These are phyloP conservation scores for Ooceraea biroi DNA, from an alignment of 1,140 invertebrate species.

Conservation along the genomic window DNA sequence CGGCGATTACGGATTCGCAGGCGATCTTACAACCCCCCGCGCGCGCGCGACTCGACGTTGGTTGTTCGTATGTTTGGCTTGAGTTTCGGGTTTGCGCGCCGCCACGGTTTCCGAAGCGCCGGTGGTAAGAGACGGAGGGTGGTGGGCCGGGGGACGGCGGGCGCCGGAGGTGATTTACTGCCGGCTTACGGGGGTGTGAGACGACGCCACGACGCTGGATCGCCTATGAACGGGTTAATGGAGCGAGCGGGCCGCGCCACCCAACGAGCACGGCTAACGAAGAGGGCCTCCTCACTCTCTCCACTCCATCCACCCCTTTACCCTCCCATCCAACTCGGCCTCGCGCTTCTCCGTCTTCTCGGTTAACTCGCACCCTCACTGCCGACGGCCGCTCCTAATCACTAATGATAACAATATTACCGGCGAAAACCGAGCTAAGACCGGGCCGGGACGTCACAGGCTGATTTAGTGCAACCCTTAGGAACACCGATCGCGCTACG, in stretches of 20 bases:
- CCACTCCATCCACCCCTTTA: neutral
- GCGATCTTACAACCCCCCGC: slow-evolving; percentile 75
- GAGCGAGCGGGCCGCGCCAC: slow-evolving; percentile 72
- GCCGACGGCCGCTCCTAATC: slow-evolving; percentile 69
- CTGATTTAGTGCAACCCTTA: slow-evolving; percentile 76
- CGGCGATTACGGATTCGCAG: slow-evolving; percentile 81
- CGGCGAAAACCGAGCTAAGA: slow-evolving; percentile 75
- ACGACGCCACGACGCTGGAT: slow-evolving; percentile 77
- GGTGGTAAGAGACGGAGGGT: slow-evolving; percentile 53
- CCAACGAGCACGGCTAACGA: slow-evolving; percentile 65
- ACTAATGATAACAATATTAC: slow-evolving; percentile 81
- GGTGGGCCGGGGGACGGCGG: slow-evolving; percentile 51
- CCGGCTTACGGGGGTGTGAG: slow-evolving; percentile 80
- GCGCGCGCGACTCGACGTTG: slow-evolving; percentile 59
- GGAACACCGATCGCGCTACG: slow-evolving; percentile 57
- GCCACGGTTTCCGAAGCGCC: slow-evolving; percentile 68
- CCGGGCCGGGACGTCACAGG: slow-evolving; percentile 74
- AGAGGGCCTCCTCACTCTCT: slow-evolving; percentile 21
- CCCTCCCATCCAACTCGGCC: neutral
- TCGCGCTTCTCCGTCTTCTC: slow-evolving; percentile 16
- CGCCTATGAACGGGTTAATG: slow-evolving; percentile 85
- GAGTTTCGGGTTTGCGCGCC: slow-evolving; percentile 80
- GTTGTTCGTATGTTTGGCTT: slow-evolving; percentile 83
- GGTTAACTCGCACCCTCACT: slow-evolving; percentile 44
- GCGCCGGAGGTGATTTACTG: slow-evolving; percentile 81